Evolutionary conservation across 2,888 invertebrate species (phyloP), one percentile per base, ranked within the genome.

Genomic region (Flexamia atlantica): DNA sequence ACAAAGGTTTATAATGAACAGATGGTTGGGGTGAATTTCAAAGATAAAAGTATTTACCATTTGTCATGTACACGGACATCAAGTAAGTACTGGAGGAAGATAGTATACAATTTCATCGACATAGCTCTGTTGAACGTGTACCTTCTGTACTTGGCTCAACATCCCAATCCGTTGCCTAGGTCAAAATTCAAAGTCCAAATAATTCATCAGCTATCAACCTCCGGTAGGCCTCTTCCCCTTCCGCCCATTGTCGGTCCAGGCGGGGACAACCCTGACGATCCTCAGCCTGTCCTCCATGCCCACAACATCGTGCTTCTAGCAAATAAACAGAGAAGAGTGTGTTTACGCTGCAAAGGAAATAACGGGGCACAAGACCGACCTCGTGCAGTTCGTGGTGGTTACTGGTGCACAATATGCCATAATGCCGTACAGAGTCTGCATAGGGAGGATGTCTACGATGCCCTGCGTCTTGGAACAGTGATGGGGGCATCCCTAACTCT

Each of bases 1-100:
- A 40, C 12, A 5, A 40, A 40, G 12, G 40, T 40, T 40, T 40
- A 40, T 12, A 53, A 17, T 53, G 53, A 53, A 53, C n/a, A 82
- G 76, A 84, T 30, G 53, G 84, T 30, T 46, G 68, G 32, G 9
- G 72, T 84, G 14, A 53, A 81, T 32, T 17, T 60, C 40, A 57
- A 42, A 17, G 76, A 76, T 25, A 76, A 64, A 76, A 76, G 40
- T 76, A 20, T 76, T 25, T 76, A 76, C 46, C 76, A 76, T 23
- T 20, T 17, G 25, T 42, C 76, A 17, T 40, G 40, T 42, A 40
- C 76, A 20, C 30, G 76, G 25, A 42, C 76, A 17, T 20, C 7
- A 5, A 42, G 28, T 42, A 76, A 76, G 40, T 76, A 76, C 42
- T 76, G 76, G 76, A 42, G 36, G 76, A 42, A 76, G n/a, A 42